Evolutionary conservation across 2,113 vertebrate species (phyloP).

Genomic region (Bos indicus): DNA sequence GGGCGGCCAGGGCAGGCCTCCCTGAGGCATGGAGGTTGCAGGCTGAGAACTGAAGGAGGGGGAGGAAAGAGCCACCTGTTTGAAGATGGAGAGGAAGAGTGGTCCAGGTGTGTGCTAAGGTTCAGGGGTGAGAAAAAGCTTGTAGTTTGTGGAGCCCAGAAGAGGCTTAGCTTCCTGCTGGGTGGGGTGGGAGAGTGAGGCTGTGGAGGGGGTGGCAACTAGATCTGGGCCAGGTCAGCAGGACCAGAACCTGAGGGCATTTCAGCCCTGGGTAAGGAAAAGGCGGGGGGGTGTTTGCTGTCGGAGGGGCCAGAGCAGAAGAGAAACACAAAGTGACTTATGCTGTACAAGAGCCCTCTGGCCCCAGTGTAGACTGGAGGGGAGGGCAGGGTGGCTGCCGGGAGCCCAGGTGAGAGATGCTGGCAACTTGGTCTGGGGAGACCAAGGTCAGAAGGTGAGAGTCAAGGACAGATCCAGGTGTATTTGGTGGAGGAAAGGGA

Average conservation of each 20-base stretch:
- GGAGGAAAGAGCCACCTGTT: not conserved
- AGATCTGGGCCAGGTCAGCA: not conserved
- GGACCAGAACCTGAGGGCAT: accelerated
- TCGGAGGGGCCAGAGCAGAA: not conserved
- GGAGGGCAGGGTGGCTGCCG: not conserved
- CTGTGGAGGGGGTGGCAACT: accelerated
- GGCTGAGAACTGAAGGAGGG: not conserved
- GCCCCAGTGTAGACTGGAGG: not conserved
- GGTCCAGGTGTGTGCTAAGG: accelerated
- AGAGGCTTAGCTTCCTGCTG: not conserved
- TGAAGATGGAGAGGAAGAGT: not conserved
- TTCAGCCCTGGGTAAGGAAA: not conserved
- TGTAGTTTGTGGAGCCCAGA: accelerated
- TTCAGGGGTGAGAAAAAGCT: not conserved
- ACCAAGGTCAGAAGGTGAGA: not conserved
- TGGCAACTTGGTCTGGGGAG: not conserved
- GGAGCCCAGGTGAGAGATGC: not conserved
- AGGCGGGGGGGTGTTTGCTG: not conserved
- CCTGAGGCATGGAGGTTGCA: not conserved
- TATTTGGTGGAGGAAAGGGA: not conserved
- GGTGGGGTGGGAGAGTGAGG: accelerated
- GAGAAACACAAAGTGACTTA: not conserved
- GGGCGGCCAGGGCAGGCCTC: not conserved
- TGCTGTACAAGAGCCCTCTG: not conserved
- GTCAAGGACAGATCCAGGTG: not conserved